These are phyloP conservation scores for Myocastor coypus DNA, from an alignment of 2,113 vertebrate genomes.

Conservation along the genomic window DNA sequence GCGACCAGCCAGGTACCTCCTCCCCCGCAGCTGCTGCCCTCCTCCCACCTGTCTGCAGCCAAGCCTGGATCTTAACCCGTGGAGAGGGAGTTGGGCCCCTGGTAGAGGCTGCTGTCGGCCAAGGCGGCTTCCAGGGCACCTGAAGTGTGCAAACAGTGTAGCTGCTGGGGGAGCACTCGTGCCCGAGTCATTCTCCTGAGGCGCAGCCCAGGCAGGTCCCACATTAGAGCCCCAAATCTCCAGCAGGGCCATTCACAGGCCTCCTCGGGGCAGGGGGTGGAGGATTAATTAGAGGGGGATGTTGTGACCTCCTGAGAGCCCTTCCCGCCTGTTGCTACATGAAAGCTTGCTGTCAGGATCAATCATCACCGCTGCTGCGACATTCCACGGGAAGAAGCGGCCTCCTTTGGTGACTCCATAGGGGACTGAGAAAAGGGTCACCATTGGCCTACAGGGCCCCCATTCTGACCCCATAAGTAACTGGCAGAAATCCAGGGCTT, in stretches of 20 bases:
- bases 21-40: rapidly evolving
- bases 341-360: constrained; percentile 86
- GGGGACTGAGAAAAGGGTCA: not conserved
- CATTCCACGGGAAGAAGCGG: constrained; percentile 83
- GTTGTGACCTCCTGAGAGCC: constrained; percentile 86
- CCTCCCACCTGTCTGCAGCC: not conserved
- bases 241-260: constrained; percentile 75
- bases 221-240: constrained; percentile 79
- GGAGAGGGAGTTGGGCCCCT: constrained; percentile 40
- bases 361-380: constrained; percentile 79
- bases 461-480: not conserved
- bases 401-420: constrained; percentile 74
- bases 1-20: not conserved
- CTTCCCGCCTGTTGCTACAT: constrained; percentile 84
- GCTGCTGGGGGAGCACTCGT: not conserved
- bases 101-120: constrained; percentile 68
- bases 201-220: constrained; percentile 79
- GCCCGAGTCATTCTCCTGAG: constrained; percentile 80
- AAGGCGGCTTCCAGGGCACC: not conserved
- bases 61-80: not conserved
- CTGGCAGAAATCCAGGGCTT: not conserved
- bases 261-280: constrained; percentile 79
- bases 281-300: constrained; percentile 86
- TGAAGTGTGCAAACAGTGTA: constrained; percentile 51
- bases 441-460: not conserved